Percentiles rank a stretch among this genome's conserved stretches.
phyloP scores from a whole-genome alignment of 2,888 invertebrate genomes.

The Drosophila pullipes region DNA sequence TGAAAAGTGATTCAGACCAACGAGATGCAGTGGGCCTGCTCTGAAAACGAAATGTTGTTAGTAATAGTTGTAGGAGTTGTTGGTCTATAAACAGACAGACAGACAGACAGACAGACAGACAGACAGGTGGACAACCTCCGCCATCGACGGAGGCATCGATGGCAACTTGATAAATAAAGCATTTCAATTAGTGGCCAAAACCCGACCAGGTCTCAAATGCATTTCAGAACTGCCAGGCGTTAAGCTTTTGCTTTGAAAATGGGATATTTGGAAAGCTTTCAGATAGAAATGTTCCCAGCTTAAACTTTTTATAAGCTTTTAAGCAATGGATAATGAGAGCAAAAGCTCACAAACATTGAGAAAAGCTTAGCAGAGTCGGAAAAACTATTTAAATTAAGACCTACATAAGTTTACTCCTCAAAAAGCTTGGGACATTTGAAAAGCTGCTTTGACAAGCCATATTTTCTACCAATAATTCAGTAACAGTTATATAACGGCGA shows the following conservation, averaged over 20 bases:
- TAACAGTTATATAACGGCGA: neutral
- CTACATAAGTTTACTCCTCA: neutral
- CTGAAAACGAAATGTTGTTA: slow-evolving; percentile 1
- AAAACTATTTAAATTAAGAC: neutral
- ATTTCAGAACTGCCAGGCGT: neutral
- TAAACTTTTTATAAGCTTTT: neutral
- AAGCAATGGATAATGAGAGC: neutral
- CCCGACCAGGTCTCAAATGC: slow-evolving; percentile 15
- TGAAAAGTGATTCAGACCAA: slow-evolving; percentile 31
- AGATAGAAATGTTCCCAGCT: neutral
- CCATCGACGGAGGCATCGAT: slow-evolving; percentile 36
- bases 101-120: slow-evolving; percentile 4
- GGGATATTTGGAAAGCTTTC: slow-evolving; percentile 22
- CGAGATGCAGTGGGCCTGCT: slow-evolving; percentile 1
- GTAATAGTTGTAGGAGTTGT: slow-evolving; percentile 7
- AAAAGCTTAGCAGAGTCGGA: neutral
- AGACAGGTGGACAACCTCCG: neutral
- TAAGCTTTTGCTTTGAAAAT: neutral
- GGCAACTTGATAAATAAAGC: slow-evolving; percentile 67
- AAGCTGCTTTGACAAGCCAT: neutral
- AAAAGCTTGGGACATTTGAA: neutral
- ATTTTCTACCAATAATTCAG: neutral
- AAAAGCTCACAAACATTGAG: neutral
- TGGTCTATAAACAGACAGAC: slow-evolving; percentile 39
- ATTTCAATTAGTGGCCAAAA: slow-evolving; percentile 71